Evolutionary conservation across 2,888 invertebrate species (phyloP).

Genomic region (Drosophila mimetica): DNA sequence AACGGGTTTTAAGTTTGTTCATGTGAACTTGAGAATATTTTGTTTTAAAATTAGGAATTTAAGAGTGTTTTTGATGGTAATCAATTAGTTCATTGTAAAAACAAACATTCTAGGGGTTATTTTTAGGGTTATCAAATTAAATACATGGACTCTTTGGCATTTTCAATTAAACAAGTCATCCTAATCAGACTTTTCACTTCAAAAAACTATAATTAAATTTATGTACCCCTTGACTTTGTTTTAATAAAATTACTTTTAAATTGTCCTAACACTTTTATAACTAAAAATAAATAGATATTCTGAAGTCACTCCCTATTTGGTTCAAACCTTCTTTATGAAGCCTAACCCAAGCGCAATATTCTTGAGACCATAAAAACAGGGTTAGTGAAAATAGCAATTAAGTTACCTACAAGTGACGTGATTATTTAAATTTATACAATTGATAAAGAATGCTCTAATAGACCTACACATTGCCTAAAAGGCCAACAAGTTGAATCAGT

Average conservation of each 20-base stretch:
- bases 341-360: not conserved
- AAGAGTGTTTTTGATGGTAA: not conserved
- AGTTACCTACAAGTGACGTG: not conserved
- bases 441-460: not conserved
- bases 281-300: not conserved
- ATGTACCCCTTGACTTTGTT: not conserved
- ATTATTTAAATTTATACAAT: not conserved
- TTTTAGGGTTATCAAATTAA: not conserved
- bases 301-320: not conserved
- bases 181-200: not conserved
- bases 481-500: not conserved
- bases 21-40: slow-evolving; percentile 7
- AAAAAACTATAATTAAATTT: not conserved
- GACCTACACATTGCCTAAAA: not conserved
- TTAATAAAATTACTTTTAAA: not conserved
- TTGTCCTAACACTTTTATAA: not conserved
- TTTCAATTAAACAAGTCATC: not conserved
- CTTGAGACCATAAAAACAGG: not conserved
- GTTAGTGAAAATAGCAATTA: not conserved
- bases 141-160: not conserved
- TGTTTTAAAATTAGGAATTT: not conserved
- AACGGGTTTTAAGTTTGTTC: not conserved
- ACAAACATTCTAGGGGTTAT: not conserved
- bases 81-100: not conserved
- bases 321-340: not conserved